Evolutionary conservation across 2,113 vertebrate genomes (phyloP).

Genomic region (Vulpes ferrilata): DNA sequence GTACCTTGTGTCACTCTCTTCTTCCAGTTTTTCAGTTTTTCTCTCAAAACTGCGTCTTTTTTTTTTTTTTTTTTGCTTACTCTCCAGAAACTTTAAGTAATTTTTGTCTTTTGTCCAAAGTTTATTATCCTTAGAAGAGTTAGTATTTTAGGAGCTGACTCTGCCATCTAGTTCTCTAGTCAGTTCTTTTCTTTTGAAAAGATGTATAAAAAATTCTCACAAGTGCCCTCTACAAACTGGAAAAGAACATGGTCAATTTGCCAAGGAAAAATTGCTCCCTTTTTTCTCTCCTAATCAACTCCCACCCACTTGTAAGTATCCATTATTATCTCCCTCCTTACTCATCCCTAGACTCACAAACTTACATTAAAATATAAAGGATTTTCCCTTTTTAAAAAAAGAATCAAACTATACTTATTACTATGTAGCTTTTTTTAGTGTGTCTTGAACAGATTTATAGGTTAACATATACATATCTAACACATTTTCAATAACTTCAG

Average conservation of each 20-base stretch:
- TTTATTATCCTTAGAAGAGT: background rate
- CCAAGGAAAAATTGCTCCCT: background rate
- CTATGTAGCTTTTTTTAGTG: background rate
- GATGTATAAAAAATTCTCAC: background rate
- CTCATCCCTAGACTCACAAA: background rate
- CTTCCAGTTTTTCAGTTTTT: background rate
- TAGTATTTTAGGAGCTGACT: background rate
- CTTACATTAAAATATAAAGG: background rate
- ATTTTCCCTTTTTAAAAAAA: background rate
- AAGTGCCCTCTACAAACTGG: background rate
- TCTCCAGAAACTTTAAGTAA: background rate
- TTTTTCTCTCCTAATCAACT: background rate
- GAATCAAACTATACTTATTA: background rate
- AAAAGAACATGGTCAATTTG: background rate
- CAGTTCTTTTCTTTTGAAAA: background rate
- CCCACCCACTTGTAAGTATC: background rate
- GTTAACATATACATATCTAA: background rate
- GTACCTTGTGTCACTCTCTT: background rate
- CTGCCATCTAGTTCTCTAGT: background rate
- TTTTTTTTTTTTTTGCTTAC: background rate
- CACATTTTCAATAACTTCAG: background rate
- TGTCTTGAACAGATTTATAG: constrained; percentile 7
- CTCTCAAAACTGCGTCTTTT: background rate
- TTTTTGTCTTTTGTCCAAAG: background rate
- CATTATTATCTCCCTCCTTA: background rate